Evolutionary conservation across 2,797 vertebrate genomes (phyloP).

Genomic region (Australoheros facetus): DNA sequence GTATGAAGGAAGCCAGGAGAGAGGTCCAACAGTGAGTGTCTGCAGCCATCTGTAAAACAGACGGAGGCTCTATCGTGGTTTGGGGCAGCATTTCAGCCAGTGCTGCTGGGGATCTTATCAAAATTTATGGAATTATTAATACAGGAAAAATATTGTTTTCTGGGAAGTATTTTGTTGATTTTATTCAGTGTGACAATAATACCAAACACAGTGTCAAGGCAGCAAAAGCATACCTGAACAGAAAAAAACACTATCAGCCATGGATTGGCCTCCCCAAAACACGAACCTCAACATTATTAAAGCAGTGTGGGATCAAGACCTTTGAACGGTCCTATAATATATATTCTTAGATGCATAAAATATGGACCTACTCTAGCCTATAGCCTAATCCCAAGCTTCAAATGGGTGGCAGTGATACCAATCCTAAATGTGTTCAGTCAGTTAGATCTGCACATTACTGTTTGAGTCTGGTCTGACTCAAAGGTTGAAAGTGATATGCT

Average conservation of each 20-base stretch:
- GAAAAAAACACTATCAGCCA: too few species aligned
- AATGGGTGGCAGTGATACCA: conserved; percentile 11
- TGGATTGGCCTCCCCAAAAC: too few species aligned
- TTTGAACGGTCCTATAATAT: background rate
- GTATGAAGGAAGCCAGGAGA: too few species aligned
- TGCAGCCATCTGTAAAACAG: background rate
- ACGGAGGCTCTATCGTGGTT: background rate
- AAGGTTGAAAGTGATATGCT: conserved; percentile 16
- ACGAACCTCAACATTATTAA: too few species aligned
- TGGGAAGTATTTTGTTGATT: background rate
- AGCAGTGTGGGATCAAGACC: background rate
- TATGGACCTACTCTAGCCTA: background rate
- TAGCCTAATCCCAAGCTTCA: background rate
- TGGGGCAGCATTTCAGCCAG: background rate
- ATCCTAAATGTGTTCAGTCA: conserved; percentile 37
- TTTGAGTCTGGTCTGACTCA: conserved; percentile 11
- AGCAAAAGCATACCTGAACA: background rate
- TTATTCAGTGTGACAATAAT: background rate
- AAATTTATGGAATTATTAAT: background rate
- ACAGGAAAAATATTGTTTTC: background rate
- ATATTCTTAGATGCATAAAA: background rate
- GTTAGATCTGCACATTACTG: conserved; percentile 25
- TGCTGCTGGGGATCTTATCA: background rate
- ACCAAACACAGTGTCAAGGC: background rate
- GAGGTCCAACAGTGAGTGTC: background rate